Evolutionary conservation across 2,888 invertebrate species (phyloP).

Genomic region (Eupelmus urozonus): DNA sequence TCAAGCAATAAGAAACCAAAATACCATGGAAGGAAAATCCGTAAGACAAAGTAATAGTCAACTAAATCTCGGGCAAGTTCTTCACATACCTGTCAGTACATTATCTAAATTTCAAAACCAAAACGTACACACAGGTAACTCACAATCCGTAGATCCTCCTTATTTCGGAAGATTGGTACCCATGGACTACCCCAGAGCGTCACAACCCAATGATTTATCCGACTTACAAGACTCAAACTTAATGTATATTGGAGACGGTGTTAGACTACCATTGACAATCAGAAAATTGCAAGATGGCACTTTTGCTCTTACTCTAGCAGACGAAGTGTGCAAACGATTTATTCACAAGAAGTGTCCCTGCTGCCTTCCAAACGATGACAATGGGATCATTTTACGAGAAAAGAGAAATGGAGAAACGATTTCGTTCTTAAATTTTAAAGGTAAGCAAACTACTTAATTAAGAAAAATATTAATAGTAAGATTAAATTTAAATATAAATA

Average conservation of each 20-base stretch:
- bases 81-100: neutral
- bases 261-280: slow-evolving; percentile 70
- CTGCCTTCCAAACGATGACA: slow-evolving; percentile 59
- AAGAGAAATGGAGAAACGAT: slow-evolving; percentile 17
- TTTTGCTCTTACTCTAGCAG: slow-evolving; percentile 68
- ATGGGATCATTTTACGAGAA: slow-evolving; percentile 59
- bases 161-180: slow-evolving; percentile 65
- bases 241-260: slow-evolving; percentile 70
- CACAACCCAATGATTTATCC: slow-evolving; percentile 21
- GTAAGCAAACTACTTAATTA: neutral
- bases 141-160: slow-evolving; percentile 36
- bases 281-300: slow-evolving; percentile 68
- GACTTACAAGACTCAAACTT: slow-evolving; percentile 64
- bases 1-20: slow-evolving; percentile 2
- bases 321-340: slow-evolving; percentile 67
- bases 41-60: neutral
- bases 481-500: neutral
- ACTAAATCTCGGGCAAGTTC: neutral
- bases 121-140: neutral
- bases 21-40: neutral
- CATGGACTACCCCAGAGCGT: slow-evolving; percentile 29
- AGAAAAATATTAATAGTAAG: neutral
- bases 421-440: slow-evolving; percentile 4
- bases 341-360: slow-evolving; percentile 68
- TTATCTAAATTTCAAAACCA: neutral